Evolutionary conservation across 2,888 invertebrate species (phyloP).

Genomic region (Epinotia ramella): DNA sequence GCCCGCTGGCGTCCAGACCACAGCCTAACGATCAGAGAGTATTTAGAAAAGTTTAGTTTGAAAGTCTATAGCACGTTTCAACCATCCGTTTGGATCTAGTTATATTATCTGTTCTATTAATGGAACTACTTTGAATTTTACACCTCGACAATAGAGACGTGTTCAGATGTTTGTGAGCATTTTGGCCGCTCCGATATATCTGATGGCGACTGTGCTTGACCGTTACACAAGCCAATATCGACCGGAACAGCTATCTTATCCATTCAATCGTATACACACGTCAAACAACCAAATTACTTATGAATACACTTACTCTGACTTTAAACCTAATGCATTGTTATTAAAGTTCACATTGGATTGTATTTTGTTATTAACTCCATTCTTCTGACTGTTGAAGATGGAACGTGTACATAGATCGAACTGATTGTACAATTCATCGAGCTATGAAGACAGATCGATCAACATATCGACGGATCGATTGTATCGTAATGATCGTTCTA

Average conservation of each 20-base stretch:
- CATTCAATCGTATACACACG: conserved; percentile 41
- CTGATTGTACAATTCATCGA: conserved; percentile 26
- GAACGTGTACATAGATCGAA: not conserved
- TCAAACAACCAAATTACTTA: not conserved
- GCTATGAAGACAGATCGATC: conserved; percentile 38
- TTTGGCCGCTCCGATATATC: too few relatives aligned
- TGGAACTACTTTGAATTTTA: too few relatives aligned
- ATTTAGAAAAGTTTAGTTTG: too few relatives aligned
- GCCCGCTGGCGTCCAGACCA: too few relatives aligned
- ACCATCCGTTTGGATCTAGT: too few relatives aligned
- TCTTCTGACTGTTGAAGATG: not conserved
- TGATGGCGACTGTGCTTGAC: not conserved
- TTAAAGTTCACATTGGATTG: not conserved
- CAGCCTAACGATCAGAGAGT: too few relatives aligned
- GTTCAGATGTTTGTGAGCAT: too few relatives aligned
- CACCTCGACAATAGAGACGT: too few relatives aligned
- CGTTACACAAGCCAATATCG: not conserved
- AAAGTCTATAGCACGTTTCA: too few relatives aligned
- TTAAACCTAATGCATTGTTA: not conserved
- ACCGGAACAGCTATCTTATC: conserved; percentile 37
- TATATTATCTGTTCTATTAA: too few relatives aligned
- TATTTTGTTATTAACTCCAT: not conserved
- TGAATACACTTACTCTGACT: not conserved
- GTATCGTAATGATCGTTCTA: conserved; percentile 28
- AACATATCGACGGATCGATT: conserved; percentile 24